These are phyloP conservation scores for Danionella dracula DNA, from an alignment of 2,797 vertebrate genomes.

Conservation along the genomic window DNA sequence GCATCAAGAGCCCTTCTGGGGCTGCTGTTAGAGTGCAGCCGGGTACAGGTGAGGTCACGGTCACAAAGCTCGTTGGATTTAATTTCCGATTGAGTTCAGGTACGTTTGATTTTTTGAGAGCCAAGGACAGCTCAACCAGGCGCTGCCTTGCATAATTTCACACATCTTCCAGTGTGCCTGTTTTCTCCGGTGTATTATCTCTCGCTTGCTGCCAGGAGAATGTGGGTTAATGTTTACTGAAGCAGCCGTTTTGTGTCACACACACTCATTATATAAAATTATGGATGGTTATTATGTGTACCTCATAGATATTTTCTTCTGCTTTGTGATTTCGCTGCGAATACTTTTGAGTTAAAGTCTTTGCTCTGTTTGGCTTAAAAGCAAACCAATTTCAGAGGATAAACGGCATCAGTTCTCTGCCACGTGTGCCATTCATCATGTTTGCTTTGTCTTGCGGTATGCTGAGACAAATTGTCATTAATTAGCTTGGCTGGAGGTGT, in stretches of 20 bases:
- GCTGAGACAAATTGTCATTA: neutral
- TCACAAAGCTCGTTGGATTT: neutral
- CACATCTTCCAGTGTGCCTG: neutral
- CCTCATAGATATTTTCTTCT: neutral
- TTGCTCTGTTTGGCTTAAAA: neutral
- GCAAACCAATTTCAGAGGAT: neutral
- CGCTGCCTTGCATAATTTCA: slow-evolving; percentile 14
- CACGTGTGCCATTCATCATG: neutral
- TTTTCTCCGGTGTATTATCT: slow-evolving; percentile 12
- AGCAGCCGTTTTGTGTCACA: neutral
- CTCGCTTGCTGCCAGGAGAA: neutral
- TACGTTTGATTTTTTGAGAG: slow-evolving; percentile 11
- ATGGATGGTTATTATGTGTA: neutral
- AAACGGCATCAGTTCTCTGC: neutral
- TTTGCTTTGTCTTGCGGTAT: neutral
- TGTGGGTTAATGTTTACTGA: slow-evolving; percentile 10
- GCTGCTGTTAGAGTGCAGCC: neutral
- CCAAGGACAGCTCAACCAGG: neutral
- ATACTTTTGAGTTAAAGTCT: too few species aligned
- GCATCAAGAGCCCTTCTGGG: neutral
- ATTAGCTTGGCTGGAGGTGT: neutral
- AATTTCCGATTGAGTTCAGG: neutral
- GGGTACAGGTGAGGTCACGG: neutral
- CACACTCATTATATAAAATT: neutral
- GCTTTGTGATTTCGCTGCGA: neutral